phyloP scores from a whole-genome alignment of 2,797 vertebrate genomes.

The Neosilurus hyrtlii region DNA sequence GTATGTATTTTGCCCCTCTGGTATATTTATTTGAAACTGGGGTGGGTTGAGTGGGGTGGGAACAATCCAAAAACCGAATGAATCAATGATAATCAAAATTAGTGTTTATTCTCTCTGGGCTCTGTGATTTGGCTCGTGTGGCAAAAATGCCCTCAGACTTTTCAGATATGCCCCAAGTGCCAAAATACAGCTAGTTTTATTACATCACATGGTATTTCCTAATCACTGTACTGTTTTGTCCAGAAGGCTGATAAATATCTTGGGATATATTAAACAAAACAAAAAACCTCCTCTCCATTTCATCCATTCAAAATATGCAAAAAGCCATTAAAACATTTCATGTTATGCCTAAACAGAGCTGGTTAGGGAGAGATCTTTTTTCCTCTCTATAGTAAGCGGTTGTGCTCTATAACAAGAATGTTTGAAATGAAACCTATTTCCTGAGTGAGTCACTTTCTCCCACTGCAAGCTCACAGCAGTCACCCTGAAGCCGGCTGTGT shows the following conservation, averaged over 20 bases:
- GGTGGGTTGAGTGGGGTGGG: no score
- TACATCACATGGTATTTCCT: neutral
- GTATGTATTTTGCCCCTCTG: neutral
- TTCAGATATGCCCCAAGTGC: neutral
- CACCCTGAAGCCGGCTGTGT: neutral
- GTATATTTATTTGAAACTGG: no score
- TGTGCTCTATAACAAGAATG: conserved; percentile 21
- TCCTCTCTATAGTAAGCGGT: no score
- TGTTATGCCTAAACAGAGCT: neutral
- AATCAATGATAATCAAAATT: no score
- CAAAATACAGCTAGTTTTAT: neutral
- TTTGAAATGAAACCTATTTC: conserved; percentile 37
- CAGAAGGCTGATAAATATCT: neutral
- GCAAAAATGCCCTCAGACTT: neutral
- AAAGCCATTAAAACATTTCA: neutral
- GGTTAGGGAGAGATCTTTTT: neutral
- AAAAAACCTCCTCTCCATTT: neutral
- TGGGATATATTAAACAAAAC: neutral
- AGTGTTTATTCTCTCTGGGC: neutral
- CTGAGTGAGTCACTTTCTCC: conserved; percentile 67
- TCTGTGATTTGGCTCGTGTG: neutral
- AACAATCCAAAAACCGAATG: no score
- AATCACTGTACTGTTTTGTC: neutral
- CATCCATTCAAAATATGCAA: neutral
- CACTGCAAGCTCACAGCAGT: conserved; percentile 51